Conservation (phyloP, 2,888 invertebrate genomes). For the Balanococcus diminutus region DNA sequence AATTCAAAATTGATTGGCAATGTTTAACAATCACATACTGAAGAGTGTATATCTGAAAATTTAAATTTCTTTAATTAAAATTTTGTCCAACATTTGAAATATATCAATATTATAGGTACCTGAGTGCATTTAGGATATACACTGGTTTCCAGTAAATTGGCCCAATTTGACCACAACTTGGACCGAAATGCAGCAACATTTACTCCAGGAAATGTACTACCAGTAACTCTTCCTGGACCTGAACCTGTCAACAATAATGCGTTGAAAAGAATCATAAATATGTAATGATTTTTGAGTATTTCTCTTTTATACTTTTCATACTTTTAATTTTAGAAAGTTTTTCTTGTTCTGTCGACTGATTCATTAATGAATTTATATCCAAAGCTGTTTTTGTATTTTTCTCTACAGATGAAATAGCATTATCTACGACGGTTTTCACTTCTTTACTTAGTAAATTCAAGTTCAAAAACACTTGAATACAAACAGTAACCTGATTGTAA, state of each 20-base stretch:
- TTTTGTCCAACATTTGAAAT: slow-evolving; percentile 48
- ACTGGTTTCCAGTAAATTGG: slow-evolving; percentile 80
- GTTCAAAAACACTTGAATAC: slow-evolving; percentile 70
- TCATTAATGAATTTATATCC: slow-evolving; percentile 61
- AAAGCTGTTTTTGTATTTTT: slow-evolving; percentile 64
- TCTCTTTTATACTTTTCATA: neutral
- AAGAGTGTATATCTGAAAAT: slow-evolving; percentile 41
- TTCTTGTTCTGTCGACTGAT: slow-evolving; percentile 57
- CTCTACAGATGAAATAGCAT: slow-evolving; percentile 63
- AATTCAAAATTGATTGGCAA: slow-evolving; percentile 15
- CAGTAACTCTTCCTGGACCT: slow-evolving; percentile 67
- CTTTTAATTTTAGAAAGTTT: slow-evolving; percentile 44
- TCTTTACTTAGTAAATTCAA: slow-evolving; percentile 64
- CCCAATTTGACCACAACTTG: slow-evolving; percentile 86
- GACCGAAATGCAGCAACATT: slow-evolving; percentile 68
- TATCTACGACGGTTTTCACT: slow-evolving; percentile 63
- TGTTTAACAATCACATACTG: slow-evolving; percentile 16
- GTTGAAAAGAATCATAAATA: neutral
- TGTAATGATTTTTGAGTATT: too few relatives aligned
- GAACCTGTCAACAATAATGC: slow-evolving; percentile 58
- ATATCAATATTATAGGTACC: too few relatives aligned
- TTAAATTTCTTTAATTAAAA: neutral
- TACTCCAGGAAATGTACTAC: slow-evolving; percentile 65
- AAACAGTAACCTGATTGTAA: slow-evolving; percentile 65
- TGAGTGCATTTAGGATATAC: slow-evolving; percentile 76